These are phyloP conservation scores for Aleiodes alternator DNA, from an alignment of 2,888 invertebrate species.

Conservation along the genomic window DNA sequence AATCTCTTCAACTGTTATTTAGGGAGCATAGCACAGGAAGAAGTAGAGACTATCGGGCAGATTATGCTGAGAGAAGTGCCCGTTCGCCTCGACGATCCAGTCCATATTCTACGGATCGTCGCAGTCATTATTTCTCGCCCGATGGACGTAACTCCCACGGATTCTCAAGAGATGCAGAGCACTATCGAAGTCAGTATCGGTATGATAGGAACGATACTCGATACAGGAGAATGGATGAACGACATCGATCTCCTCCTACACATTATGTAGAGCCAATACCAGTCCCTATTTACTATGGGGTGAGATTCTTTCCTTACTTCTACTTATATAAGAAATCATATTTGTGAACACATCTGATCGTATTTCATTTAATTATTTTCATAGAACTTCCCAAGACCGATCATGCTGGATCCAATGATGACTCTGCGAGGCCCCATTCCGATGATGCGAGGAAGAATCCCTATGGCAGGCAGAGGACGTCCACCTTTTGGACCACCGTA, in stretches of 20 bases:
- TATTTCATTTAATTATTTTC: background rate
- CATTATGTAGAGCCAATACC: slow-evolving; percentile 58
- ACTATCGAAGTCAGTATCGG: slow-evolving; percentile 25
- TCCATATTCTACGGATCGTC: background rate
- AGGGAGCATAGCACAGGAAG: background rate
- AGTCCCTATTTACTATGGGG: slow-evolving; percentile 62
- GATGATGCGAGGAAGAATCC: too few species aligned
- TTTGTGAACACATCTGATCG: background rate
- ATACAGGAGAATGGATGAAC: slow-evolving; percentile 53
- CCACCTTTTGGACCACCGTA: slow-evolving; percentile 1
- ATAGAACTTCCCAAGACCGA: background rate
- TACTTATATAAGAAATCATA: background rate
- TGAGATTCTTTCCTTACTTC: slow-evolving; percentile 42
- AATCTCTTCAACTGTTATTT: background rate
- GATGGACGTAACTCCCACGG: slow-evolving; percentile 29
- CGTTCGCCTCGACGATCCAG: slow-evolving; percentile 25
- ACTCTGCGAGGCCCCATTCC: too few species aligned
- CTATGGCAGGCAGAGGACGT: background rate
- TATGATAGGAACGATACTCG: slow-evolving; percentile 55
- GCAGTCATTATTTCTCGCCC: background rate
- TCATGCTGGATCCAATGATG: slow-evolving; percentile 3
- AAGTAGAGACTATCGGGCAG: slow-evolving; percentile 1
- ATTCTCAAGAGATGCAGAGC: slow-evolving; percentile 41
- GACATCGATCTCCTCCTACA: slow-evolving; percentile 38
- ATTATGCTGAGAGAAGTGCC: background rate